Conservation (phyloP, 2,888 invertebrate species). For the Cacoxenus indagator region DNA sequence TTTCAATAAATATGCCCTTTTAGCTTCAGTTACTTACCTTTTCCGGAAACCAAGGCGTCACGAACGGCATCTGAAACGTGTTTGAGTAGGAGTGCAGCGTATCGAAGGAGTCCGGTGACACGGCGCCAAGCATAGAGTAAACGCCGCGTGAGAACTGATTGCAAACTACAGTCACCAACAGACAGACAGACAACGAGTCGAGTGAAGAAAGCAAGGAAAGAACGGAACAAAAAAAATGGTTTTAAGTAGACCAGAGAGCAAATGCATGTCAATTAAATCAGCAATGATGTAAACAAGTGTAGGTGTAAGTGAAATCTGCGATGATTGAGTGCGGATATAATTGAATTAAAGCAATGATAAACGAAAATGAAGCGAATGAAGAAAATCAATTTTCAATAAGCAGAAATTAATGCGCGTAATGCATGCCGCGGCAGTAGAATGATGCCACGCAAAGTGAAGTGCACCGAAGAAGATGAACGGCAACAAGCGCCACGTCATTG, state of each 20-base stretch:
- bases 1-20: conserved; percentile 28
- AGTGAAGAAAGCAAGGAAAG: conserved; percentile 8
- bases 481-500: neutral
- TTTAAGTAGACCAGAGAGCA: neutral
- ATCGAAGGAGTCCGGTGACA: conserved; percentile 94
- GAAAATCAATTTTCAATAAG: conserved; percentile 16
- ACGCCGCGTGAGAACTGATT: conserved; percentile 91
- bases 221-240: neutral
- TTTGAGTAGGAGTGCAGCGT: conserved; percentile 94
- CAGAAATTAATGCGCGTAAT: neutral
- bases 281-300: neutral
- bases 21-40: conserved; percentile 77
- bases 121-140: conserved; percentile 90
- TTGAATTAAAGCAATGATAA: neutral
- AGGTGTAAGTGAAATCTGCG: conserved; percentile 6
- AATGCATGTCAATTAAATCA: conserved; percentile 14
- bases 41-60: conserved; percentile 94
- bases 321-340: neutral
- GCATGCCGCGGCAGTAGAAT: neutral
- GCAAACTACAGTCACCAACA: conserved; percentile 80
- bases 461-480: too few relatives aligned
- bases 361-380: neutral
- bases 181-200: neutral
- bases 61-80: conserved; percentile 95
- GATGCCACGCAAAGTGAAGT: too few relatives aligned